Percentiles rank a stretch among this genome's conserved stretches.
phyloP scores from a whole-genome alignment of 1,140 invertebrate species.

The Druon quercuslanigerum region DNA sequence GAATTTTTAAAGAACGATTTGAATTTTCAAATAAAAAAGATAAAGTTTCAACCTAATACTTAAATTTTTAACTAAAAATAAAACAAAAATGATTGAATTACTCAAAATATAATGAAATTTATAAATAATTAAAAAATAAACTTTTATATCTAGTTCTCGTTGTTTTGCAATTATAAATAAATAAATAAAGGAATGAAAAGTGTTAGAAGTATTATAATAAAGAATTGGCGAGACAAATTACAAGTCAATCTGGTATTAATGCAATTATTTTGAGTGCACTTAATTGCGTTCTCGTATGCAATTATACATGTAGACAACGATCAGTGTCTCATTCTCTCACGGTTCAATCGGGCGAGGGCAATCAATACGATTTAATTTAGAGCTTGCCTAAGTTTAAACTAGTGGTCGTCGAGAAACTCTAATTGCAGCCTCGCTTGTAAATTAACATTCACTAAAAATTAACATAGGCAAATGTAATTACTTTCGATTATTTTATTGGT shows the following conservation, averaged over 20 bases:
- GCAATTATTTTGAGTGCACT: constrained; percentile 6
- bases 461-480: constrained; percentile 44
- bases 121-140: not conserved
- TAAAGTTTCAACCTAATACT: too few relatives aligned
- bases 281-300: constrained; percentile 26
- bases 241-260: constrained; percentile 18
- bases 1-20: too few relatives aligned
- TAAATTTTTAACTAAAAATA: too few relatives aligned
- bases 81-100: too few relatives aligned
- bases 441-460: constrained; percentile 59
- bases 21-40: too few relatives aligned
- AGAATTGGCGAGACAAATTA: not conserved
- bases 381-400: constrained; percentile 53
- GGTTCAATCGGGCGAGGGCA: constrained; percentile 28
- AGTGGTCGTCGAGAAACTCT: constrained; percentile 53
- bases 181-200: not conserved
- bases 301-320: constrained; percentile 24
- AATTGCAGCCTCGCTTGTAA: constrained; percentile 58
- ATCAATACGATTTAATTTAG: constrained; percentile 62
- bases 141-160: not conserved
- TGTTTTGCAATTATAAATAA: not conserved
- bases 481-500: constrained; percentile 30
- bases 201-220: too few relatives aligned
- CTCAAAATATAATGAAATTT: too few relatives aligned
- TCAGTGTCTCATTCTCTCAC: constrained; percentile 25